Base-by-base conservation (phyloP, 2,888 invertebrate genomes). In the Pachymerium ferrugineum region DNA sequence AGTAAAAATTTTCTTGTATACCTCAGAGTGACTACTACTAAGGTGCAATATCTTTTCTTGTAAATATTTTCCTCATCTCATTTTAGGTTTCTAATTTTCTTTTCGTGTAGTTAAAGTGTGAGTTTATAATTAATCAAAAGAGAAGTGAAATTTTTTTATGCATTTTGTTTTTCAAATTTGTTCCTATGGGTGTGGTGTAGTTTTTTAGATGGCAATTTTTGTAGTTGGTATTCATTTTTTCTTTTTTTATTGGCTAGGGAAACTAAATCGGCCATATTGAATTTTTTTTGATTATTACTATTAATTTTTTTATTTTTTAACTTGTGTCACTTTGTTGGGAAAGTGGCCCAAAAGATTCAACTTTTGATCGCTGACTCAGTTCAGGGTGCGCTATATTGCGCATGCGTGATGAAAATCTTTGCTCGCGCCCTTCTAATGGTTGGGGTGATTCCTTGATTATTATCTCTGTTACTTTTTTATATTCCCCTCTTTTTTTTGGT, bases 371-470 rank as follows among this genome's bases (percentile, higher is more conserved):
- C 62, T 62, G 62, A 62, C 62, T 62, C 62, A 62, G 25, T 22
- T 62, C 62, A 62, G 62, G 62, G 62, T 62, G 62, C 62, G 62
- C 62, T 25, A 6, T 10, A 62, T 25, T 25, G 62, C 62, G 62
- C 62, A 62, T 62, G 62, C 62, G 62, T 62, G 62, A 62, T 62
- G 62, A 62, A 62, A 62, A 62, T 62, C 62, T 62, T 62, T 62
- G 10, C 62, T 62, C 62, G 62, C 62, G 62, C 62, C 62, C 62
- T 62, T 62, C 62, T 62, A 62, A 62, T 62, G 62, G 62, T 28
- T 62, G 28, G 62, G 62, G 62, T 62, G 62, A 62, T 62, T 62
- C 62, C 62, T 62, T 62, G 62, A 62, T 62, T 62, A 62, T 62
- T 62, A 62, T 62, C 62, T 62, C 62, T 62, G 62, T 62, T 62